Percentiles rank a stretch among this genome's conserved stretches.
These are phyloP conservation scores for Drosophila algonquin DNA, from an alignment of 2,888 invertebrate genomes.

Conservation along the genomic window DNA sequence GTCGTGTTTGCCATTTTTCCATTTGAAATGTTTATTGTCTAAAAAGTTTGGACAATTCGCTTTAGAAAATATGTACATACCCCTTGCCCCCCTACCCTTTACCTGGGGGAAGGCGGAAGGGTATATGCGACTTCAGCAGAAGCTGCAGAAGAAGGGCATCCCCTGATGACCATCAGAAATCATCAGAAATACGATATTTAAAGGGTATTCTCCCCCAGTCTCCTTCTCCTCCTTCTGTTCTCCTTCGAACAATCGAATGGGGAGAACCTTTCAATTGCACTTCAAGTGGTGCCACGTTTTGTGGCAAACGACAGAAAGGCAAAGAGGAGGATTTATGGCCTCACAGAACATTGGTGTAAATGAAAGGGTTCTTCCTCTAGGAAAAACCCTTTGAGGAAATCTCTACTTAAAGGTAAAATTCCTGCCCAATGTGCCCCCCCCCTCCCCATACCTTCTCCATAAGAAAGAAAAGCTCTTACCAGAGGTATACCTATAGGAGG, in stretches of 20 bases:
- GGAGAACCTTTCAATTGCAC: background rate
- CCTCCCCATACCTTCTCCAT: no score
- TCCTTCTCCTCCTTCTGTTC: background rate
- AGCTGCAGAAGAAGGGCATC: no score
- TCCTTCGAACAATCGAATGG: background rate
- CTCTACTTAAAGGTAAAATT: no score
- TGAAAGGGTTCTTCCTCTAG: background rate
- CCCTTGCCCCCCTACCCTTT: constrained; percentile 7
- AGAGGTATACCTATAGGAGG: background rate
- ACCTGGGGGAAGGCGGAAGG: background rate
- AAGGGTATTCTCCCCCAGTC: background rate
- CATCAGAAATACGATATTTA: no score
- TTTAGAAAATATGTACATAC: background rate
- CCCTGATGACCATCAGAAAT: no score
- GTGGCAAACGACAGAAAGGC: no score
- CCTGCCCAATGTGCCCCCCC: no score
- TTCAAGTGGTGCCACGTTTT: background rate
- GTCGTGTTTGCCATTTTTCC: constrained; percentile 45
- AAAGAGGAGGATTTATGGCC: background rate
- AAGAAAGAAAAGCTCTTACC: no score
- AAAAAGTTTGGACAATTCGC: constrained; percentile 56
- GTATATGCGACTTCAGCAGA: background rate
- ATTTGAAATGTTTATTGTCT: constrained; percentile 66
- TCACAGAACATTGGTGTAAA: background rate
- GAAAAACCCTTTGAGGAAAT: no score